Evolutionary conservation across 2,888 invertebrate species (phyloP).

Genomic region (Gryllus longicercus): DNA sequence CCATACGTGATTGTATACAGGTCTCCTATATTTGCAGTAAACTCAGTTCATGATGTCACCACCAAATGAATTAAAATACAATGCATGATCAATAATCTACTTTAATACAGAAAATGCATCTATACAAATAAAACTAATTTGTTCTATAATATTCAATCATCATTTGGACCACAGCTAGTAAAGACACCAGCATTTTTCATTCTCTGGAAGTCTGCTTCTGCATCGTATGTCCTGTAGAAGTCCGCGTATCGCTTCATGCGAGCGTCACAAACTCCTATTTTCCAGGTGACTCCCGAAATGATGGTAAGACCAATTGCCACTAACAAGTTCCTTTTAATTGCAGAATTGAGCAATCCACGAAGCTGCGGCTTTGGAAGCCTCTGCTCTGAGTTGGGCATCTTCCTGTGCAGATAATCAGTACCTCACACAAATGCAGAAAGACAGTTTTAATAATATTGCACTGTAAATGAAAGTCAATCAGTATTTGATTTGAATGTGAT

Average conservation of each 20-base stretch:
- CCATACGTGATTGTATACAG: too few species aligned
- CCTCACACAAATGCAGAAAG: too few species aligned
- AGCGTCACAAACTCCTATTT: constrained; percentile 53
- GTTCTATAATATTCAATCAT: background rate
- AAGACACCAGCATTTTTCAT: constrained; percentile 65
- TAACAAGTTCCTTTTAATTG: constrained; percentile 60
- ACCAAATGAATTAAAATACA: too few species aligned
- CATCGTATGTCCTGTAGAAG: constrained; percentile 71
- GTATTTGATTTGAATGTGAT: too few species aligned
- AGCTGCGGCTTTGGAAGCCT: constrained; percentile 60
- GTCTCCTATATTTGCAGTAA: too few species aligned
- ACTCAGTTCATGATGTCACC: too few species aligned
- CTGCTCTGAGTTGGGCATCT: constrained; percentile 37
- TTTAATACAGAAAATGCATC: background rate
- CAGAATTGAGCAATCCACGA: constrained; percentile 62
- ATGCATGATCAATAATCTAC: too few species aligned
- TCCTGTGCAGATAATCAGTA: background rate
- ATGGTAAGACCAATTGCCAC: constrained; percentile 48
- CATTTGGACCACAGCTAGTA: constrained; percentile 37
- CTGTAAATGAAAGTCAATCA: too few species aligned
- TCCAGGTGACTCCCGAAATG: constrained; percentile 44
- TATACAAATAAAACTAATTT: background rate
- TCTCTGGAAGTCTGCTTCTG: constrained; percentile 62
- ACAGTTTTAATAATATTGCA: too few species aligned
- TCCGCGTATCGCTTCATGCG: constrained; percentile 63